Conservation (phyloP, 2,113 vertebrate species). For the Hiodon tergisus region DNA sequence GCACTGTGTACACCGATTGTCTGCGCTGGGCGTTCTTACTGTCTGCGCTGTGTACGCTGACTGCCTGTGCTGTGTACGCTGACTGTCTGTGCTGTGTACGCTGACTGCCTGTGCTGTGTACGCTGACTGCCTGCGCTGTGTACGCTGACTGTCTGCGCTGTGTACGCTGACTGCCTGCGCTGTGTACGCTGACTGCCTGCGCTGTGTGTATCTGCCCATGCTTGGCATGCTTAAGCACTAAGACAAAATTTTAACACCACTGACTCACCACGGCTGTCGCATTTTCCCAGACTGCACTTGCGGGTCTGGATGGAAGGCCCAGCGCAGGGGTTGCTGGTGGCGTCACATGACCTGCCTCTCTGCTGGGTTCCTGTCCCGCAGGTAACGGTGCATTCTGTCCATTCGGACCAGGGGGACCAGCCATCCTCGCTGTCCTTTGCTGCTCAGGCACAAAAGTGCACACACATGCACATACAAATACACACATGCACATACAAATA, state of each 20-base stretch:
- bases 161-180: constrained; percentile 45
- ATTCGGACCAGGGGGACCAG: constrained; percentile 98
- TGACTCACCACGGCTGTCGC: constrained; percentile 85
- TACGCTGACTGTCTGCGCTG: too few species aligned
- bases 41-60: too few species aligned
- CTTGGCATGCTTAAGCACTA: too few species aligned
- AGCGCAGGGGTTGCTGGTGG: constrained; percentile 84
- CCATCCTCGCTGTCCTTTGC: constrained; percentile 76
- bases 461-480: not conserved
- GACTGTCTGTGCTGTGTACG: too few species aligned
- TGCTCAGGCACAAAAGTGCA: constrained; percentile 36
- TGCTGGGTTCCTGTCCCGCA: constrained; percentile 96
- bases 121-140: too few species aligned
- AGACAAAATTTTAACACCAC: not conserved
- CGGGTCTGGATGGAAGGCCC: constrained; percentile 94
- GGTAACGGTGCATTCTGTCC: constrained; percentile 91
- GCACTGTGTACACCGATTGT: too few species aligned
- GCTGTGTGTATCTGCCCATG: too few species aligned
- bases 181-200: constrained; percentile 42
- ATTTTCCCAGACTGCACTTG: constrained; percentile 83
- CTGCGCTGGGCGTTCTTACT: too few species aligned
- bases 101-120: too few species aligned
- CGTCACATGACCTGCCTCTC: constrained; percentile 90
- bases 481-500: too few species aligned
- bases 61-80: too few species aligned